These are phyloP conservation scores for Anas platyrhynchos DNA, from an alignment of 2,113 vertebrate species.

Conservation along the genomic window DNA sequence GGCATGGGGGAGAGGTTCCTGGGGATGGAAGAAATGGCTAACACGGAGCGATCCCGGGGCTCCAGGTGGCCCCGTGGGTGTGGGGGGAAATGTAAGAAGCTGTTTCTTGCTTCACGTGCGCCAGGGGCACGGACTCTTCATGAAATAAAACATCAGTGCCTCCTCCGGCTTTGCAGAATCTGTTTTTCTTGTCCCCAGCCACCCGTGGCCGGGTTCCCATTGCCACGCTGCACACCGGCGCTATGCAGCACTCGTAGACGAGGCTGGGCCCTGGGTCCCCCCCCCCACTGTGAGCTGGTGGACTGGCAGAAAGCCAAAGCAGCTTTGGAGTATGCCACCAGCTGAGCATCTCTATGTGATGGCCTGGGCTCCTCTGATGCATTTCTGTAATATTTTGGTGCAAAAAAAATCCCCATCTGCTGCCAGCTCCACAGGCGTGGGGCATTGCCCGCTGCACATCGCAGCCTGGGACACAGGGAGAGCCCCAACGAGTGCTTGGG, in stretches of 20 bases:
- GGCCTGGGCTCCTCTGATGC: background rate
- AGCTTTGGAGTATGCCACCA: rapidly evolving
- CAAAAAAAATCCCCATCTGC: background rate
- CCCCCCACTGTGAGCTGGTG: background rate
- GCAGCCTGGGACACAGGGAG: background rate
- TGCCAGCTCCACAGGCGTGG: background rate
- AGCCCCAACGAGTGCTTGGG: background rate
- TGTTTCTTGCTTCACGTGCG: background rate
- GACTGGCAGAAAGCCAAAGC: background rate
- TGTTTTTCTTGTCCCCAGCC: background rate
- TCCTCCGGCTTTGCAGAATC: background rate
- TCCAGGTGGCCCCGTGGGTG: background rate
- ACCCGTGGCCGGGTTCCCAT: rapidly evolving
- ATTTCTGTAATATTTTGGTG: background rate
- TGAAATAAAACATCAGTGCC: background rate
- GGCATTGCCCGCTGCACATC: no score
- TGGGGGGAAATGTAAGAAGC: background rate
- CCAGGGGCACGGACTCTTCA: background rate
- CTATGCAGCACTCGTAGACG: rapidly evolving
- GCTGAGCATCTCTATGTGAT: background rate
- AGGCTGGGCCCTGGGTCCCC: background rate
- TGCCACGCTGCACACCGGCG: rapidly evolving
- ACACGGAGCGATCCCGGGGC: background rate
- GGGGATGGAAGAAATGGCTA: background rate
- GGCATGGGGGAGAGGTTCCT: background rate